Base-by-base conservation (phyloP, 2,888 invertebrate genomes). In the Ophioninae sp. region DNA sequence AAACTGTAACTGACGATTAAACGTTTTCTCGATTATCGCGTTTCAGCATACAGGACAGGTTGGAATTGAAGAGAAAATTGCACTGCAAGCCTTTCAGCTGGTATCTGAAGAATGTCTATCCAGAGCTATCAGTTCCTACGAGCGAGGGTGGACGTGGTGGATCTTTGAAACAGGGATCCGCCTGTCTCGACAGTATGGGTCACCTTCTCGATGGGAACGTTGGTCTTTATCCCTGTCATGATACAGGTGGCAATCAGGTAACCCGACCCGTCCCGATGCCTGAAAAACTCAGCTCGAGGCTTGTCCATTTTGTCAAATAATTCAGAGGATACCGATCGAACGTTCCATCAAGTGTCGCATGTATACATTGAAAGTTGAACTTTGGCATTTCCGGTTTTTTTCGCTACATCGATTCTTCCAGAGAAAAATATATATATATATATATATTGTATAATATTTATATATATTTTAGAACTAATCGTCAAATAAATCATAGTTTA, bases 21-120 rank as follows among this genome's bases (percentile, higher is more conserved):
- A 69, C 77, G 70, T 85, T 67, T 13, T 70, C 20, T 67, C 56
- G 50, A 79, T 30, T 30, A 57, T 82, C 62, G 41, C 50, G 68
- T 92, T 93, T 64, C 93, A 98, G 98, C 93, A 97, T 98, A 92
- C 96, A 96, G 76, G 97, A 98, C 90, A 96, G 99, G 64, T 91
- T 97, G 87, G 95, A 95, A 44, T 94, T 99, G 80, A 96, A 97
- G 81, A 95, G 96, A 87, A 95, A 95, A 89, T 94, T 99, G 13
- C 95, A 97, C 82, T 99, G 99, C 93, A 98, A 98, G 93, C 96
- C 98, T 0, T 99, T 99, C 94, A 96, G 96, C 89, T 99, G 99
- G 99, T 99, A 97, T 93, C 93, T 99, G 90, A 96, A 97, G 88
- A 95, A 98, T 91, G 97, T 99, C 76, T 99, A 99, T 93, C 99